phyloP scores from a whole-genome alignment of 2,888 invertebrate species.

The Lithophane semibrunnea region DNA sequence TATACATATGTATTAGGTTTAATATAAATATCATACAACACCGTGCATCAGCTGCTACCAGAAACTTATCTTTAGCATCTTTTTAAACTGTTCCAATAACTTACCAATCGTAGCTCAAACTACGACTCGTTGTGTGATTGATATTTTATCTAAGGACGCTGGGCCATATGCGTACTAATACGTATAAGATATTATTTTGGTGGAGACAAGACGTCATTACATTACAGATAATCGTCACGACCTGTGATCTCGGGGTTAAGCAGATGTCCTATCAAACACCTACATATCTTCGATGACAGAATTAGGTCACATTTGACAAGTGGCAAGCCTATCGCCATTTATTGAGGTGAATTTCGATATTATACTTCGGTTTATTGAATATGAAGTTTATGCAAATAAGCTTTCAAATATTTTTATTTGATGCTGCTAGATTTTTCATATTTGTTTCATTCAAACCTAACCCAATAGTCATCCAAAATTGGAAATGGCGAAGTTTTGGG shows the following conservation, averaged over 20 bases:
- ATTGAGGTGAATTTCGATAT: background rate
- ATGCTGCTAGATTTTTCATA: background rate
- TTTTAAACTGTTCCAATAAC: background rate
- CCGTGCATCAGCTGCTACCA: background rate
- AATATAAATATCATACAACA: constrained; percentile 22
- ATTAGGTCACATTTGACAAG: constrained; percentile 33
- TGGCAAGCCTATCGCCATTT: background rate
- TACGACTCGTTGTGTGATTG: background rate
- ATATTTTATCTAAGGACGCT: background rate
- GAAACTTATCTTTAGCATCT: background rate
- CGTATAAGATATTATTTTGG: background rate
- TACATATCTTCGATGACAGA: constrained; percentile 20
- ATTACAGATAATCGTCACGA: constrained; percentile 15
- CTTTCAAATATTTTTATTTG: background rate
- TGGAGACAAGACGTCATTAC: background rate
- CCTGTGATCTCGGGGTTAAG: constrained; percentile 26
- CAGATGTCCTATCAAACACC: constrained; percentile 32
- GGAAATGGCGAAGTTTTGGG: background rate
- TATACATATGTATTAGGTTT: background rate
- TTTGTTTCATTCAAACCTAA: background rate
- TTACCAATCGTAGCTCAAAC: background rate
- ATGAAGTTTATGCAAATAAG: background rate
- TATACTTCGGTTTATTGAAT: background rate
- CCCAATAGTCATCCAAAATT: background rate
- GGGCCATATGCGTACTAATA: background rate